Conservation (phyloP, 92 coral and sea anemone species). For the Meandrina meandrites region DNA sequence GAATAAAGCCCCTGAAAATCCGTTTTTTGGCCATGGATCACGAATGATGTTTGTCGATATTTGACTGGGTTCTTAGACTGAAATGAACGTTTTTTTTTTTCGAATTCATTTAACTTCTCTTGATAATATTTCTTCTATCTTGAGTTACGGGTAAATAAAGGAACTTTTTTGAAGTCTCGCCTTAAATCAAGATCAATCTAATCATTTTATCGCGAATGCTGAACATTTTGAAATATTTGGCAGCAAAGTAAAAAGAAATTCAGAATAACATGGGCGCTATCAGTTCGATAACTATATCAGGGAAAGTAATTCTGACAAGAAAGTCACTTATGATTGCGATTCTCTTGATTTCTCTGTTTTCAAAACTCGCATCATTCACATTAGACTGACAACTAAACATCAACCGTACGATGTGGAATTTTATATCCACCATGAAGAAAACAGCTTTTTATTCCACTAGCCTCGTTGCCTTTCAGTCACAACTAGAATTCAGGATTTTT, state of each 20-base stretch:
- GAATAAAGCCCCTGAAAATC: background rate
- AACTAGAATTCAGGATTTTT: background rate
- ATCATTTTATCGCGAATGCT: conserved; percentile 31
- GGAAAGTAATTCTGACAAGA: conserved; percentile 16
- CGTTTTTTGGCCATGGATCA: background rate
- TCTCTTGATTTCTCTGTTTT: background rate
- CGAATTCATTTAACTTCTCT: background rate
- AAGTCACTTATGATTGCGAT: background rate
- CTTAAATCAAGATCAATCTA: conserved; percentile 40
- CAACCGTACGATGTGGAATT: background rate
- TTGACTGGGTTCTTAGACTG: background rate
- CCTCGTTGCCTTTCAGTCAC: background rate
- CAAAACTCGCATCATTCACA: background rate
- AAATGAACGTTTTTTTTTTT: background rate
- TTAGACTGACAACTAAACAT: background rate
- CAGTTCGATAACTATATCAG: conserved; percentile 28
- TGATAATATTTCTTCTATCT: background rate
- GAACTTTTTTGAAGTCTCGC: background rate
- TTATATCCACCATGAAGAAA: background rate
- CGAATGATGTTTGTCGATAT: background rate
- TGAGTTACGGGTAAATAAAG: conserved; percentile 2
- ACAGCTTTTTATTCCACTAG: background rate
- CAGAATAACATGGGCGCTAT: conserved; percentile 5
- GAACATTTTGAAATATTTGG: conserved; percentile 34
- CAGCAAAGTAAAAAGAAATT: conserved; percentile 26